A percentile compares a stretch with the other conserved stretches of the same genome.
Conservation (phyloP, 2,797 vertebrate species). For the Aldrovandia affinis region DNA sequence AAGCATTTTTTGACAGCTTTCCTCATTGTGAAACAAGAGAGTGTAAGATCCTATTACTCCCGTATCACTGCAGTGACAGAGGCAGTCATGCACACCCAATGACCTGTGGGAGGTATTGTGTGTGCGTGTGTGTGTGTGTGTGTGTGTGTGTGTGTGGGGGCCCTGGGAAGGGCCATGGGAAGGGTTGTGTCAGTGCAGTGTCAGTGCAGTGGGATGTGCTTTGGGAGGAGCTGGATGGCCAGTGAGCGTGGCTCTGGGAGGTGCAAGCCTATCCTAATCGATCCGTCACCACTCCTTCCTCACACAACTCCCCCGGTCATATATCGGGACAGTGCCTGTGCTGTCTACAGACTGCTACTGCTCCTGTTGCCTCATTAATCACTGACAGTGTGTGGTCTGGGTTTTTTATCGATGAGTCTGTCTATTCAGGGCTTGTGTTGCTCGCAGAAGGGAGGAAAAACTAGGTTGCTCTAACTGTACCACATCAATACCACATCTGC, state of each 20-base stretch:
- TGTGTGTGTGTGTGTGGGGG: background rate
- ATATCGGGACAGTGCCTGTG: background rate
- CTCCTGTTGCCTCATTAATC: conserved; percentile 1
- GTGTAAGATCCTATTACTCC: background rate
- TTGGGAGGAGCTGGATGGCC: background rate
- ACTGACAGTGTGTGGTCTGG: background rate
- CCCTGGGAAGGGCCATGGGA: too few relatives aligned
- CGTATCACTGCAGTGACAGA: background rate
- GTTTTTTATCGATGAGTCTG: background rate
- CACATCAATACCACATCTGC: background rate
- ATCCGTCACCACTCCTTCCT: background rate
- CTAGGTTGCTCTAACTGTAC: background rate
- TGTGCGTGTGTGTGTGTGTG: conserved; percentile 23
- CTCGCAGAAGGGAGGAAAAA: background rate
- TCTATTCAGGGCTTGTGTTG: background rate
- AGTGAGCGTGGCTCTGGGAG: background rate
- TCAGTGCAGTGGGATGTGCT: background rate
- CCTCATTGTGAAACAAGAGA: background rate
- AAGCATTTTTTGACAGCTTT: background rate
- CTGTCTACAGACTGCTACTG: background rate
- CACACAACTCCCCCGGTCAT: background rate
- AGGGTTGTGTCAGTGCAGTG: background rate
- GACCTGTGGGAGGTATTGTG: conserved; percentile 49
- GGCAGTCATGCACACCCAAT: conserved; percentile 11
- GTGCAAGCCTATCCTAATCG: background rate